Conservation (phyloP, 2,888 invertebrate species). For the Gymnoscelis rufifasciata region DNA sequence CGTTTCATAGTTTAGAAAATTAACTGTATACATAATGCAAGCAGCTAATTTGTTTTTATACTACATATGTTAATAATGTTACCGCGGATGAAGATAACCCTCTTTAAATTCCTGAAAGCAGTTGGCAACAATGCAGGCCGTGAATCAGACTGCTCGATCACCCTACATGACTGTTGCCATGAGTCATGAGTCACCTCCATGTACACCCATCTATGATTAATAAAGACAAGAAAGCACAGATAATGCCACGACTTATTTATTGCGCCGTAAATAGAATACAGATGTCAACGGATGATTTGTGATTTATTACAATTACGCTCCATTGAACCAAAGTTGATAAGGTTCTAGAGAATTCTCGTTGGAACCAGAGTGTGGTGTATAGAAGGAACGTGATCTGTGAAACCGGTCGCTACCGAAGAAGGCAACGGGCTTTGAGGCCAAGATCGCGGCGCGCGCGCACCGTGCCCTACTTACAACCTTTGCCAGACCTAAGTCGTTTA, state of each 20-base stretch:
- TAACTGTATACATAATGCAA: too few species aligned
- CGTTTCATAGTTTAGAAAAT: too few species aligned
- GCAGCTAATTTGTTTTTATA: too few species aligned
- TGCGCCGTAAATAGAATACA: conserved; percentile 36
- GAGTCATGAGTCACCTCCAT: conserved; percentile 32
- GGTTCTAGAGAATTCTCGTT: conserved; percentile 27
- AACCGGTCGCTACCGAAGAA: conserved; percentile 73
- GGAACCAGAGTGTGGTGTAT: conserved; percentile 51
- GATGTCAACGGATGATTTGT: conserved; percentile 31
- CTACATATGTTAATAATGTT: too few species aligned
- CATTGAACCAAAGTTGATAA: conserved; percentile 30
- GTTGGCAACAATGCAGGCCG: conserved; percentile 27
- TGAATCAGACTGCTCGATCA: conserved; percentile 44
- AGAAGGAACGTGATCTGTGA: conserved; percentile 50
- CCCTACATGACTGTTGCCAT: conserved; percentile 47
- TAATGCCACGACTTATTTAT: conserved; percentile 47
- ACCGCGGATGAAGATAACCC: conserved; percentile 6
- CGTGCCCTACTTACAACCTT: conserved; percentile 53
- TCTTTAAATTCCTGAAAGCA: conserved; percentile 24
- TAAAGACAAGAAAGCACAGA: conserved; percentile 47
- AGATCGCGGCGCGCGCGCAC: conserved; percentile 42
- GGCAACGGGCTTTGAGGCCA: conserved; percentile 72
- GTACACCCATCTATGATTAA: conserved; percentile 53
- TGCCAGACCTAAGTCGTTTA: conserved; percentile 17
- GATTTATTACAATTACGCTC: conserved; percentile 30